Evolutionary conservation across 2,113 vertebrate species (phyloP), one percentile per base, ranked within the genome.

Genomic region (Australoheros scitulus): DNA sequence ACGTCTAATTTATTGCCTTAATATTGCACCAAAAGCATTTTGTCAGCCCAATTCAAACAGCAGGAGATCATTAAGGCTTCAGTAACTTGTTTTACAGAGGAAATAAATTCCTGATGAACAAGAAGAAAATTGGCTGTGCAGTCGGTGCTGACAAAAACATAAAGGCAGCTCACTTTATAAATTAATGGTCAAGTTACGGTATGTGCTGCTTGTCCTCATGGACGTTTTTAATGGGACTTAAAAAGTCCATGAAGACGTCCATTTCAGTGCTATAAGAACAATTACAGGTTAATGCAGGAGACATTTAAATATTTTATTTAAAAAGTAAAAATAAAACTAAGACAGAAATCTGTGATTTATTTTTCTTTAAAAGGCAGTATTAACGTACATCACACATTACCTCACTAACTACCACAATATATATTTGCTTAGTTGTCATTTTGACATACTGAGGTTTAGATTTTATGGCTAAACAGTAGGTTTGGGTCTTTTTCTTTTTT

Each of bases 281-380:
- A 11, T 34, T 72, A 72, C 15, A 29, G 41, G 3, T 70, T 17
- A 50, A 7, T 43, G 1, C 43, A 50, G 43, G 24, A 20, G 43
- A 72, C 24, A 2, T 50, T 15, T 50, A 50, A 17, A 17, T 50
- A 5, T 50, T 47, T 47, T 5, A 4, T 47, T 50, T 36, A 36
- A 36, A 36, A 36, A 36, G 4, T 5, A 50, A 32, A 1, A 72
- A 0, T 24, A 17, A 50, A 50, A 15, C 3, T 13, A 70, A 70
- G 9, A 50, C 17, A 70, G 24, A 70, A 50, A 70, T 70, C 10
- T 50, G 4, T 29, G 20, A 50, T 50, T 10, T 7, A 2, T 57
- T 36, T n/a, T 50, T 70, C 64, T 68, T 68, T 68, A 68, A 68
- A 68, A 70, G 64, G 64, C 41, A 50, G 64, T 5, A 18, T 70